Percentiles rank a stretch among this genome's conserved stretches.
These are phyloP conservation scores for Cryptocheilus praepositus DNA, from an alignment of 2,888 invertebrate species.

Conservation along the genomic window DNA sequence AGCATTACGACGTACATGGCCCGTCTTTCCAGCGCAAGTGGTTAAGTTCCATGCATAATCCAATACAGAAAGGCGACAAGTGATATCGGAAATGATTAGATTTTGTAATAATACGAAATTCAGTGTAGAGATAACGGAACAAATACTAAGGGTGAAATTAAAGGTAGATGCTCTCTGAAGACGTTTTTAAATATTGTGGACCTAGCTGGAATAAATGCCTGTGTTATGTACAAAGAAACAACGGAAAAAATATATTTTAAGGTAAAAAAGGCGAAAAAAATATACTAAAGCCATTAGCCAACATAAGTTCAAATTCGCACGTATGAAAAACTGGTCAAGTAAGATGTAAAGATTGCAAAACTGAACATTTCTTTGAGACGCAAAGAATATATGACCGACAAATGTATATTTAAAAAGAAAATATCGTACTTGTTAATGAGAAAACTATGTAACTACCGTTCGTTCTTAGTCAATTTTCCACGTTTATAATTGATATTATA, in stretches of 20 bases:
- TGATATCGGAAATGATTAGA: slow-evolving; percentile 18
- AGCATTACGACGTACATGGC: too few species aligned
- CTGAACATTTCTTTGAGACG: too few species aligned
- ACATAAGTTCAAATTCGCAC: too few species aligned
- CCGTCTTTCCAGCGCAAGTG: too few species aligned
- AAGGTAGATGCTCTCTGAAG: slow-evolving; percentile 5
- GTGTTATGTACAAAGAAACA: slow-evolving; percentile 24
- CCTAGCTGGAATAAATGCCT: slow-evolving; percentile 19
- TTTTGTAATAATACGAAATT: slow-evolving; percentile 27
- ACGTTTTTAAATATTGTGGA: slow-evolving; percentile 21
- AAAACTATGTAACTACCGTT: too few species aligned
- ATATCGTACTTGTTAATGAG: too few species aligned
- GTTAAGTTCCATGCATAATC: slow-evolving; percentile 15
- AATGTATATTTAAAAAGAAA: too few species aligned
- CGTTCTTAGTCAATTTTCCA: too few species aligned
- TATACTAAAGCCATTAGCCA: slow-evolving; percentile 16
- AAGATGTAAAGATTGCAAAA: too few species aligned
- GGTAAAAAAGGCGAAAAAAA: slow-evolving; percentile 16
- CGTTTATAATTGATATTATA: too few species aligned
- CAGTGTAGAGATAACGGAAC: slow-evolving; percentile 24
- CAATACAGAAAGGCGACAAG: not conserved
- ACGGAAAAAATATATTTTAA: slow-evolving; percentile 16
- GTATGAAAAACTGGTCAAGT: too few species aligned
- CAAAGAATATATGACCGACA: too few species aligned
- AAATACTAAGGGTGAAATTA: slow-evolving; percentile 16